Evolutionary conservation across 2,113 vertebrate species (phyloP).

Genomic region (Parotia lawesii): DNA sequence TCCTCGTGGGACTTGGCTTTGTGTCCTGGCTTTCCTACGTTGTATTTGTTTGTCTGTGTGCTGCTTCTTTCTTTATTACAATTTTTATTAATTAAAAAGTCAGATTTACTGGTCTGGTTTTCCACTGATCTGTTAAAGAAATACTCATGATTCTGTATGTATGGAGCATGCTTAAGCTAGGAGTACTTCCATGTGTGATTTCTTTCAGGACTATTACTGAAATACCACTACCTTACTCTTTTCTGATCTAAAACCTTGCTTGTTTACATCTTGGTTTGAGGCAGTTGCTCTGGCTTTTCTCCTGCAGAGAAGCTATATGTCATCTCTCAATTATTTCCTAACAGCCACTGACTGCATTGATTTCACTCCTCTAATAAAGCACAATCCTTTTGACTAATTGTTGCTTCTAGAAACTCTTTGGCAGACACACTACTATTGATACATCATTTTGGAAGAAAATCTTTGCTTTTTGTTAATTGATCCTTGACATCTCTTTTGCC

Average conservation of each 20-base stretch:
- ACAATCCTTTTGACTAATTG: neutral
- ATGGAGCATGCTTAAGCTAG: neutral
- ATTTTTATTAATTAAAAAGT: neutral
- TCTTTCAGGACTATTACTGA: neutral
- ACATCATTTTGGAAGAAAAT: neutral
- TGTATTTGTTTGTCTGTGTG: neutral
- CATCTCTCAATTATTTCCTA: neutral
- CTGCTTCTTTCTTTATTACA: neutral
- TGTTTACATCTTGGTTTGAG: neutral
- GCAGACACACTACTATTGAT: fast-evolving
- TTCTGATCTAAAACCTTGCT: neutral
- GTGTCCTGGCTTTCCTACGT: neutral
- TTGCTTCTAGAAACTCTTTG: neutral
- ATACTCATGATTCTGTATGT: neutral
- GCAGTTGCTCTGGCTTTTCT: neutral
- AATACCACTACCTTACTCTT: neutral
- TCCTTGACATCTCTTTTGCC: neutral
- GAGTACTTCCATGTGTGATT: neutral
- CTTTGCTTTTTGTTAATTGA: neutral
- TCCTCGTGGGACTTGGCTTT: neutral
- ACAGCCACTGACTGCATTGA: neutral
- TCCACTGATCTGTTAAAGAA: neutral
- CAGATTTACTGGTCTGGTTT: neutral
- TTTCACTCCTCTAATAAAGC: neutral
- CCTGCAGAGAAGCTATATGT: neutral